phyloP scores from a whole-genome alignment of 23 tunicate species.

The Diplosoma virens region DNA sequence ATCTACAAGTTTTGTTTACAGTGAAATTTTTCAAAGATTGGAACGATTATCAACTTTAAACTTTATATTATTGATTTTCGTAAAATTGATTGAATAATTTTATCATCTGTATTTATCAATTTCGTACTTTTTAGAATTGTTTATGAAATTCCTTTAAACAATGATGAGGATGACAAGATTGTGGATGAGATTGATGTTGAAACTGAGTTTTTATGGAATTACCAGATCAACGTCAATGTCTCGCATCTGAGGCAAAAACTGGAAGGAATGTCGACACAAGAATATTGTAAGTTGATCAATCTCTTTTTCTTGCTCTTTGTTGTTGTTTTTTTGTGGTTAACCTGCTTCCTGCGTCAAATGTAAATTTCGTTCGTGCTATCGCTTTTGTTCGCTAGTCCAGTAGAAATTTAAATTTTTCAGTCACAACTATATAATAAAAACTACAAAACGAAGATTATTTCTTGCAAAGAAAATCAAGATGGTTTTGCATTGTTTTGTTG shows the following conservation, averaged over 20 bases:
- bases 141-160: conserved; percentile 28
- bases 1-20: background rate
- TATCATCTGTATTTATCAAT: background rate
- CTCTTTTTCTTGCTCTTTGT: too few relatives aligned
- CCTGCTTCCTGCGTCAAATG: too few relatives aligned
- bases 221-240: conserved; percentile 18
- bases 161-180: background rate
- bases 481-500: too few relatives aligned
- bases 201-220: conserved; percentile 18
- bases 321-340: too few relatives aligned
- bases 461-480: too few relatives aligned
- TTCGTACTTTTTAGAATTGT: conserved; percentile 34
- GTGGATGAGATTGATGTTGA: conserved; percentile 3
- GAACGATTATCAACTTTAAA: too few relatives aligned
- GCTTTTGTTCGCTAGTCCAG: too few relatives aligned
- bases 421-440: too few relatives aligned
- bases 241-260: conserved; percentile 27
- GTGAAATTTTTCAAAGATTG: background rate
- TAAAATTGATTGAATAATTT: background rate
- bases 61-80: too few relatives aligned
- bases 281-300: conserved; percentile 10
- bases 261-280: conserved; percentile 1
- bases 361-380: too few relatives aligned
- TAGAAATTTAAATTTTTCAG: too few relatives aligned
- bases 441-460: too few relatives aligned